Conservation (phyloP, 1,140 invertebrate species). For the Lethrus apterus region DNA sequence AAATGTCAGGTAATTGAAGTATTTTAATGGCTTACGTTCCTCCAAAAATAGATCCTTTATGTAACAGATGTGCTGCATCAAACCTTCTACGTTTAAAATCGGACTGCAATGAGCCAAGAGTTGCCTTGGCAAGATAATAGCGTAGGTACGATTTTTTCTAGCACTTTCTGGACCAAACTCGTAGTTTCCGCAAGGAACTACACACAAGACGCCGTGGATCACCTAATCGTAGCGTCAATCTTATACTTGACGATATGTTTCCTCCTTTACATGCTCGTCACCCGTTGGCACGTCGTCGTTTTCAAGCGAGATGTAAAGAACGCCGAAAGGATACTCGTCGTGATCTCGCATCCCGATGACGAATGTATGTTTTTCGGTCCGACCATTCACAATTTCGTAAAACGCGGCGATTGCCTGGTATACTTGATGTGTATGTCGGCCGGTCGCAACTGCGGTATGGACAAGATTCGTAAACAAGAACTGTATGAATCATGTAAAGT, state of each 20-base stretch:
- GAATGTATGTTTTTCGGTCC: constrained; percentile 99
- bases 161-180: constrained; percentile 2
- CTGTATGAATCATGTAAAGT: constrained; percentile 67
- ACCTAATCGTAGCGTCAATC: constrained; percentile 31
- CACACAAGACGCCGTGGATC: constrained; percentile 38
- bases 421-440: constrained; percentile 81
- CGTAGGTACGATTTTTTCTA: not conserved
- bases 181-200: constrained; percentile 18
- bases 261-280: constrained; percentile 29
- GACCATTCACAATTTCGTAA: constrained; percentile 65
- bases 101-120: constrained; percentile 6
- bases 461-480: constrained; percentile 63
- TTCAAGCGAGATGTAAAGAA: constrained; percentile 38
- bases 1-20: constrained; percentile 10
- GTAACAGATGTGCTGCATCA: constrained; percentile 4
- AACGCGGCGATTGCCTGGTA: constrained; percentile 55
- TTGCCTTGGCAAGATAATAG: constrained; percentile 1
- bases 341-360: constrained; percentile 93
- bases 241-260: constrained; percentile 36
- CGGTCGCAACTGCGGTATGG: constrained; percentile 67
- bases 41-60: constrained; percentile 12
- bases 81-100: constrained; percentile 2
- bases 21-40: not conserved
- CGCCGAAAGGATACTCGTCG: constrained; percentile 61
- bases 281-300: constrained; percentile 24